phyloP scores from a whole-genome alignment of 2,113 vertebrate species.

The Thalassarche chlororhynchos region DNA sequence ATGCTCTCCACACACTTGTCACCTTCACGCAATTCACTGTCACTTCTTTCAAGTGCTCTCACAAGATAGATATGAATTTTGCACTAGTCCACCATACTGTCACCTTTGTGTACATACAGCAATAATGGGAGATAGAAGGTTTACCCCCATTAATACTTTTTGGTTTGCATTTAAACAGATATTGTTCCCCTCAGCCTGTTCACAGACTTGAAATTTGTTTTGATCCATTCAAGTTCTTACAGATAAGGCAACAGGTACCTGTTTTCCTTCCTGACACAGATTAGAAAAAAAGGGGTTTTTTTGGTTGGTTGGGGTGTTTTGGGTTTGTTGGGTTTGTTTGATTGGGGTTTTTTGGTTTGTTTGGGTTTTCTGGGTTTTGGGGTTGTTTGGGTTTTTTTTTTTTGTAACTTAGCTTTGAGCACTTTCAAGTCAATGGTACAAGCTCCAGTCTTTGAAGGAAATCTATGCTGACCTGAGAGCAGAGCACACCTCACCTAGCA shows the following conservation, averaged over 20 bases:
- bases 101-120: accelerated
- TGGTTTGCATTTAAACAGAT: neutral
- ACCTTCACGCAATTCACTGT: neutral
- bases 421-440: neutral
- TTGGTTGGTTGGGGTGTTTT: neutral
- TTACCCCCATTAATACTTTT: neutral
- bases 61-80: neutral
- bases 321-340: neutral
- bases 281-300: neutral
- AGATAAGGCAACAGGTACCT: neutral
- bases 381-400: neutral
- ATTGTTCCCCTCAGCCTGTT: neutral
- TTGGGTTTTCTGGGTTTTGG: neutral
- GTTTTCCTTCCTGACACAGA: neutral
- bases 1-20: neutral
- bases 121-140: neutral
- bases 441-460: neutral
- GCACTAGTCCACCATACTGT: neutral
- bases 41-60: neutral
- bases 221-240: neutral
- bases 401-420: neutral
- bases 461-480: neutral
- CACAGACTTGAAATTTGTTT: neutral
- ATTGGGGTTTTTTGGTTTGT: neutral
- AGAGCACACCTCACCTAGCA: neutral